A percentile compares a stretch with the other conserved stretches of the same genome.
Conservation (phyloP, 1,140 invertebrate species). For the Sweltsa coloradensis region DNA sequence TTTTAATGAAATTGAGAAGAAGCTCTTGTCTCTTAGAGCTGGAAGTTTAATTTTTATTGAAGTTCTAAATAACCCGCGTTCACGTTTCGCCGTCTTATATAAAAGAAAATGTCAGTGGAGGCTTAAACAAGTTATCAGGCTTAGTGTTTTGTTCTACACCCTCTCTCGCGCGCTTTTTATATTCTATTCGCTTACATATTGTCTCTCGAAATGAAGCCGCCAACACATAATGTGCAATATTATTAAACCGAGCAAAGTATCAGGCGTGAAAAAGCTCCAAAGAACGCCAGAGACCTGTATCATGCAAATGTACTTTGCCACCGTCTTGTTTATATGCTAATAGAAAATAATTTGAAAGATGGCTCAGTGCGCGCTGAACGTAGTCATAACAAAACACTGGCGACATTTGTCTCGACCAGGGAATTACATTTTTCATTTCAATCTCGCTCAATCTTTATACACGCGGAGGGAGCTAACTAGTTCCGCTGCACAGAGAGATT, state of each 20-base stretch:
- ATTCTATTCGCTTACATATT: conserved; percentile 12
- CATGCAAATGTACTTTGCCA: conserved; percentile 12
- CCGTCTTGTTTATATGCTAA: conserved; percentile 14
- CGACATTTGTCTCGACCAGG: conserved; percentile 4
- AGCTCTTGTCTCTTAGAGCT: not conserved
- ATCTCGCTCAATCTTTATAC: too few relatives aligned
- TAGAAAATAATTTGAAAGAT: conserved; percentile 11
- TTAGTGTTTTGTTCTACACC: conserved; percentile 2
- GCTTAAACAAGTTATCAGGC: conserved; percentile 9
- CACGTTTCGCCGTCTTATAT: too few relatives aligned
- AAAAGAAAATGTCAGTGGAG: conserved; percentile 2
- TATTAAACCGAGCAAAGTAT: not conserved
- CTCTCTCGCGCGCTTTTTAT: not conserved
- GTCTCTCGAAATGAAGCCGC: conserved; percentile 5
- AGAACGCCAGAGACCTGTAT: not conserved
- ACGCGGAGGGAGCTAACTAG: too few relatives aligned
- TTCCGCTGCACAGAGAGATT: too few relatives aligned
- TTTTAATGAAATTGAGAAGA: conserved; percentile 10
- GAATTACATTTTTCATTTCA: too few relatives aligned
- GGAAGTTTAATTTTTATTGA: conserved; percentile 8
- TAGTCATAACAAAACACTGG: conserved; percentile 1
- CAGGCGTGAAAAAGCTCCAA: not conserved
- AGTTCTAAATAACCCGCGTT: conserved; percentile 9
- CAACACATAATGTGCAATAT: not conserved
- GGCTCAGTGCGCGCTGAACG: too few relatives aligned